Percentiles rank a stretch among this genome's conserved stretches.
Conservation (phyloP, 2,888 invertebrate species). For the Pammene fasciana region DNA sequence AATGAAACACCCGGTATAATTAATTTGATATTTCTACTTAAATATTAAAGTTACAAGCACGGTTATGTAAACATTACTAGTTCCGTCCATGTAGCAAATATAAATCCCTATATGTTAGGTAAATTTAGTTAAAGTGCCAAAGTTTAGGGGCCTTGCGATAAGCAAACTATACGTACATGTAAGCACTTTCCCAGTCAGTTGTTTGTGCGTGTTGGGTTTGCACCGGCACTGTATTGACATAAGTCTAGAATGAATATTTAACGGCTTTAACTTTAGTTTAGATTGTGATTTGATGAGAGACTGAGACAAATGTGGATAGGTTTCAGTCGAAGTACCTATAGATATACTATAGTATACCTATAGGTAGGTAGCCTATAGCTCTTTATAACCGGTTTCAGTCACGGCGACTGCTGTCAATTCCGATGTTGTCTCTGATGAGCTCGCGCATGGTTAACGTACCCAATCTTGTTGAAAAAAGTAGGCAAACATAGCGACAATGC, state of each 20-base stretch:
- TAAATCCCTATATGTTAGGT: constrained; percentile 1
- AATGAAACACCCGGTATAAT: too few relatives aligned
- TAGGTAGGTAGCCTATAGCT: too few relatives aligned
- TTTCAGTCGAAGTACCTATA: too few relatives aligned
- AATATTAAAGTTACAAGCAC: neutral
- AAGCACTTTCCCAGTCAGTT: constrained; percentile 16
- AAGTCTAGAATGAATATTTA: neutral
- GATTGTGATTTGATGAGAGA: neutral
- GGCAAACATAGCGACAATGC: too few relatives aligned
- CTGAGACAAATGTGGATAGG: too few relatives aligned
- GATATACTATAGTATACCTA: too few relatives aligned
- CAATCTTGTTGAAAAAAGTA: too few relatives aligned
- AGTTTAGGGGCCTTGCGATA: constrained; percentile 34
- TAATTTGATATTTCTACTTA: too few relatives aligned
- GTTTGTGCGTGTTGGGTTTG: constrained; percentile 3
- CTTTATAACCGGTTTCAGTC: too few relatives aligned
- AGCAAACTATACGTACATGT: constrained; percentile 22
- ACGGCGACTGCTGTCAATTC: too few relatives aligned
- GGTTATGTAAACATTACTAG: neutral
- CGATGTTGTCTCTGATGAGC: too few relatives aligned
- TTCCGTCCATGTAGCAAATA: neutral
- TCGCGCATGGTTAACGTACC: too few relatives aligned
- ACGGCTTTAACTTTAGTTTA: neutral
- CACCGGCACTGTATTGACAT: neutral
- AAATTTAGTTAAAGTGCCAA: constrained; percentile 36